Evolutionary conservation across 2,797 vertebrate genomes (phyloP).

Genomic region (Anguilla pacifica): DNA sequence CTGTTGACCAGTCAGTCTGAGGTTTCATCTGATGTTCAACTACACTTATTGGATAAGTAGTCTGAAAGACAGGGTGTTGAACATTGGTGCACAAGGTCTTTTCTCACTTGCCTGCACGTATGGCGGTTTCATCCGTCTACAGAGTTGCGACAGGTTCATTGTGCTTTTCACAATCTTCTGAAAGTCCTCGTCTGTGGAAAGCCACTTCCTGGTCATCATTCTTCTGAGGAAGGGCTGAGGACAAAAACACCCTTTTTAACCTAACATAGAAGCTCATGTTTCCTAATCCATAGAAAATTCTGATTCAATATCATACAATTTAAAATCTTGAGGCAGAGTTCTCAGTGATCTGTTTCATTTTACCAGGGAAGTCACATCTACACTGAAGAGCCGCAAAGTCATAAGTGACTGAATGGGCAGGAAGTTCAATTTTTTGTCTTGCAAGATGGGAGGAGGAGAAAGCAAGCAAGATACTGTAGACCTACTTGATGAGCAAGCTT

Average conservation of each 20-base stretch:
- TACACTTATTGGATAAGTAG: not conserved
- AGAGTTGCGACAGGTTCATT: conserved; percentile 61
- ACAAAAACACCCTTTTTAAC: not conserved
- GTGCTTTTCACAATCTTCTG: conserved; percentile 56
- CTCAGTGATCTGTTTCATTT: no score
- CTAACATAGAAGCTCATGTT: not conserved
- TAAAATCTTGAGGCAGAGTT: no score
- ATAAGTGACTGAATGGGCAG: no score
- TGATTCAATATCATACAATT: not conserved
- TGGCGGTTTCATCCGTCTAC: conserved; percentile 69
- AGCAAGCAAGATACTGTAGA: no score
- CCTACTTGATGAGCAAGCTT: no score
- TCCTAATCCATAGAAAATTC: not conserved
- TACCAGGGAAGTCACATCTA: no score
- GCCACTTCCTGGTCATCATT: conserved; percentile 84
- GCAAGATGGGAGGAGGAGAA: no score
- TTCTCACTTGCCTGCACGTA: conserved; percentile 68
- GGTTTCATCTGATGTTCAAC: not conserved
- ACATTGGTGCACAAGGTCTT: not conserved
- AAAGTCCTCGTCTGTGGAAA: conserved; percentile 65
- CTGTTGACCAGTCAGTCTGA: no score
- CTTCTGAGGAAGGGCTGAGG: conserved; percentile 69
- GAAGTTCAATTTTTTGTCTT: no score
- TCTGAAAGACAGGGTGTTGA: not conserved
- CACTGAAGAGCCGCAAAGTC: no score